phyloP scores from a whole-genome alignment of 2,113 vertebrate species.

The Leptocoma aspasia region DNA sequence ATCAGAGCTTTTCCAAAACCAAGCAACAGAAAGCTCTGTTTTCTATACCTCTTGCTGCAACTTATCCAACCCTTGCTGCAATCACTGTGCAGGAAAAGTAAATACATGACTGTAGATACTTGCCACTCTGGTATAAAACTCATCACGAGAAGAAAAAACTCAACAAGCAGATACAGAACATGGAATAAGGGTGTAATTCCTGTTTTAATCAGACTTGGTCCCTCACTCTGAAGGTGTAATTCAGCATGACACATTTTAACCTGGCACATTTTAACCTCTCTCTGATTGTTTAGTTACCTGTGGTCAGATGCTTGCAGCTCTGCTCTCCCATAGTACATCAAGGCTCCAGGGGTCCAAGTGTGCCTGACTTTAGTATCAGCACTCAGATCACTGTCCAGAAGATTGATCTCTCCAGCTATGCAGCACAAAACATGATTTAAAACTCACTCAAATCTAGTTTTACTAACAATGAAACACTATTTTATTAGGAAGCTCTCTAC shows the following conservation, averaged over 20 bases:
- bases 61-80: neutral
- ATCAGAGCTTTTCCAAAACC: neutral
- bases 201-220: neutral
- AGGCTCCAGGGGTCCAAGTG: conserved; percentile 75
- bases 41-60: neutral
- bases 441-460: neutral
- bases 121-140: neutral
- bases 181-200: neutral
- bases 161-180: neutral
- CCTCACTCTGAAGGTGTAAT: neutral
- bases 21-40: neutral
- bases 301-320: conserved; percentile 81
- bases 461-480: neutral
- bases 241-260: neutral
- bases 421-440: neutral
- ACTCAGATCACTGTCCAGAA: conserved; percentile 69
- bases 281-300: conserved; percentile 64
- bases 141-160: neutral
- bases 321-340: conserved; percentile 80
- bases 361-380: conserved; percentile 55
- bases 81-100: neutral
- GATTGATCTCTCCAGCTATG: conserved; percentile 73
- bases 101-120: neutral
- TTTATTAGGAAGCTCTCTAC: neutral
- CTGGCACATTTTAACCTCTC: neutral